These are phyloP conservation scores for Rhynchonema sp. DNA, from an alignment of 2,888 invertebrate species.

Conservation along the genomic window DNA sequence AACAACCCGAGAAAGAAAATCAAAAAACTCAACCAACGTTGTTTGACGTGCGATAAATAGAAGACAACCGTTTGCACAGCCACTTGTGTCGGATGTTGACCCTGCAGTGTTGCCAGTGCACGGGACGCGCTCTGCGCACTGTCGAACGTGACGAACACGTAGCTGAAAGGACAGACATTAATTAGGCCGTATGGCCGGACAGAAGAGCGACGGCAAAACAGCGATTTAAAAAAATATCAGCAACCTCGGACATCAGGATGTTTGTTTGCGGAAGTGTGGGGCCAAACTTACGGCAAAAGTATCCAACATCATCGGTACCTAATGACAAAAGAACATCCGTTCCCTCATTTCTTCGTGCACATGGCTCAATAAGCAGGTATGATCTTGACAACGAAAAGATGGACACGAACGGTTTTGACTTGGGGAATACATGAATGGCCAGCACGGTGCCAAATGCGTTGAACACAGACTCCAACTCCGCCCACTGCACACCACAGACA, in stretches of 20 bases:
- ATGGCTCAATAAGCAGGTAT: too few relatives aligned
- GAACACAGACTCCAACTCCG: constrained; percentile 12
- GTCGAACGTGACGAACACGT: background rate
- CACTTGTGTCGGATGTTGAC: background rate
- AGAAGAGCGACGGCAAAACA: too few relatives aligned
- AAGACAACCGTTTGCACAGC: background rate
- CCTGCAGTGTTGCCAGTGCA: background rate
- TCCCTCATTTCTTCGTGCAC: too few relatives aligned
- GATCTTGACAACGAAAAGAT: too few relatives aligned
- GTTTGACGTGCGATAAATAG: background rate
- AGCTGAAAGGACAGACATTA: background rate
- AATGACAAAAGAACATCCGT: too few relatives aligned
- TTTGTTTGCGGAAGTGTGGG: too few relatives aligned
- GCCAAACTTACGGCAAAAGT: too few relatives aligned
- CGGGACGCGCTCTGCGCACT: background rate
- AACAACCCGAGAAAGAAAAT: background rate
- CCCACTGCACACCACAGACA: constrained; percentile 15
- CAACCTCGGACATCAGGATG: too few relatives aligned
- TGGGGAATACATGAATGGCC: background rate
- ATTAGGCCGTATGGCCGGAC: too few relatives aligned
- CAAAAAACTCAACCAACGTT: background rate
- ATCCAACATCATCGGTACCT: too few relatives aligned
- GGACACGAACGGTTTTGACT: background rate
- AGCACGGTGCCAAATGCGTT: background rate
- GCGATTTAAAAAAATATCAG: too few relatives aligned